Base-by-base conservation (phyloP, 2,113 vertebrate species). In the Proterorhinus semilunaris region DNA sequence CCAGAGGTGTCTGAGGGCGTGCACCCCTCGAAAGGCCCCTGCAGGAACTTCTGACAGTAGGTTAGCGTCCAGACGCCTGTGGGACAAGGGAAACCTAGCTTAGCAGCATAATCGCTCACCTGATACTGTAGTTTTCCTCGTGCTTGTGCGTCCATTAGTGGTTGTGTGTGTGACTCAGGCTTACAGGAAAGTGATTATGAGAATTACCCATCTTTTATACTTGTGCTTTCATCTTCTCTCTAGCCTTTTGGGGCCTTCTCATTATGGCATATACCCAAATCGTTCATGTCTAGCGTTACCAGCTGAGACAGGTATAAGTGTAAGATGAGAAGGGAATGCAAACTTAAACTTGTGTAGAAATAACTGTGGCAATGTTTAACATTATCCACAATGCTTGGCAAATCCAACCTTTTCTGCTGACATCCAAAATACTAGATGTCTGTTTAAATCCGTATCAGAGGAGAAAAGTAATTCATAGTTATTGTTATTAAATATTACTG, bases 1-100 rank as follows among this genome's bases (percentile, higher is more conserved):
- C 97, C 97, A 99, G 78, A 99, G 95, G 90, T 99, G 97, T 64
- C 96, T 93, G 7, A 99, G 75, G 71, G 95, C 93, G 7, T 86
- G 90, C 69, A 98, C 92, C 27, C 95, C 95, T 78, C 93, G 87
- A 9, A 99, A 97, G 72, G 96, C 95, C 80, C 86, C 82, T 52
- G 95, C 91, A 0, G 96, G 96, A 69, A 99, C 95, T 85, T 92
- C 92, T 52, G 93, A 92, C 90, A 99, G 93, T 74, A 98, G 93
- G 90, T 99, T 98, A 13, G 97, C 97, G 73, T 98, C 97, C 57
- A 99, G 93, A 74, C 96, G 96, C 76, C 97, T 99, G 89, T 65
- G 53, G 82, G 75, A 74, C 49, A 43, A 87, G 53, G 69, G 75
- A 71, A 82, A 78, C 55, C 47, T 62, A 65, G 74, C 27, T 84